These are phyloP conservation scores for Manis javanica DNA, from an alignment of 2,797 vertebrate species.

Conservation along the genomic window DNA sequence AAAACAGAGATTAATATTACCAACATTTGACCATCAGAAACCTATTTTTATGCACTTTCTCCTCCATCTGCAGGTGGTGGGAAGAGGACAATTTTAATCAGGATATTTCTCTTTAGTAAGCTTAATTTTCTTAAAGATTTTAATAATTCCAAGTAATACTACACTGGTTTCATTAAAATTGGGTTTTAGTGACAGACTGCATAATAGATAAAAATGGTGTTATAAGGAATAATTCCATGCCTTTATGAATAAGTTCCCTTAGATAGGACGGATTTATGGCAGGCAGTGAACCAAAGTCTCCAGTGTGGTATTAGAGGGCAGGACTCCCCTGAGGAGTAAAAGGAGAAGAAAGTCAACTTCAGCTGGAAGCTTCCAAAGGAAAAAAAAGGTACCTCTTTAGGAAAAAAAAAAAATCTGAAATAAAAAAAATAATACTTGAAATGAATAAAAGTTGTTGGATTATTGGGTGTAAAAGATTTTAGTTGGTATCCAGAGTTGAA, in stretches of 20 bases:
- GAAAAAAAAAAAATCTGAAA: constrained; percentile 42
- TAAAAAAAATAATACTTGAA: constrained; percentile 27
- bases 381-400: neutral
- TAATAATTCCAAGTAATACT: constrained; percentile 39
- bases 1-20: constrained; percentile 1
- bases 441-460: constrained; percentile 21
- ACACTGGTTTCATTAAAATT: constrained; percentile 42
- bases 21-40: neutral
- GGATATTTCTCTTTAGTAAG: neutral
- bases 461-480: neutral
- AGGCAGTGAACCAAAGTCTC: neutral
- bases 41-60: neutral
- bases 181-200: neutral
- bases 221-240: neutral
- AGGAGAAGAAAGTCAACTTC: constrained; percentile 38
- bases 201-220: neutral
- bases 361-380: neutral
- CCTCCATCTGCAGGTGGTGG: neutral
- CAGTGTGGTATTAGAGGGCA: neutral
- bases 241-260: neutral
- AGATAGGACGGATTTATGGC: neutral
- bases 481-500: neutral
- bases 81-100: neutral
- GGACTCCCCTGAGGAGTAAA: neutral
- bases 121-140: constrained; percentile 51